Percentiles rank a stretch among this genome's conserved stretches.
phyloP scores from a whole-genome alignment of 1,140 invertebrate genomes.

The Ptiloglossa arizonensis region DNA sequence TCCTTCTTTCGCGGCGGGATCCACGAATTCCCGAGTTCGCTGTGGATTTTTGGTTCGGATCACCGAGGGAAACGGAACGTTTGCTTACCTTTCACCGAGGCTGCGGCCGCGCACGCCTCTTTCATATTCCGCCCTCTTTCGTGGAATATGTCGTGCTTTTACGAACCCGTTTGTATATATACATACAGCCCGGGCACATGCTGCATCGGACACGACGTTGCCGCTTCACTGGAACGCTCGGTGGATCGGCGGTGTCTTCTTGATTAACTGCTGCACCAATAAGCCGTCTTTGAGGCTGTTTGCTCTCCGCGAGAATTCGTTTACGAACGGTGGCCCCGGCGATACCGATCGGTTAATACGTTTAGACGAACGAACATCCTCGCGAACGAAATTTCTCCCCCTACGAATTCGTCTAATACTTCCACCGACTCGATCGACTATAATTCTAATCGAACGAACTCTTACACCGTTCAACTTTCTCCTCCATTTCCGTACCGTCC shows the following conservation, averaged over 20 bases:
- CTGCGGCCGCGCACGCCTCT: conserved; percentile 46
- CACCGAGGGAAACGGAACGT: conserved; percentile 44
- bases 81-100: conserved; percentile 63
- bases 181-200: conserved; percentile 52
- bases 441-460: no score
- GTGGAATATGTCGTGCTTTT: conserved; percentile 64
- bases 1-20: conserved; percentile 39
- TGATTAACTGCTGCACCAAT: conserved; percentile 45
- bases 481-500: no score
- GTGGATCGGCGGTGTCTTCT: conserved; percentile 12
- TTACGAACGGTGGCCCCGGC: neutral
- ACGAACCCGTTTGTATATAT: conserved; percentile 63
- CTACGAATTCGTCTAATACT: no score
- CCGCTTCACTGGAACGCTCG: conserved; percentile 13
- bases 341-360: neutral
- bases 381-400: no score
- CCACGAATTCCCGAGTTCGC: conserved; percentile 43
- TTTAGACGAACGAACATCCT: no score
- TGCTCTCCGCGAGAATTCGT: neutral
- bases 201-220: conserved; percentile 5
- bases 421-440: no score
- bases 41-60: conserved; percentile 55
- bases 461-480: no score
- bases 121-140: conserved; percentile 64
- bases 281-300: conserved; percentile 14